Evolutionary conservation across 2,113 vertebrate genomes (phyloP).

Genomic region (Callocephalon fimbriatum): DNA sequence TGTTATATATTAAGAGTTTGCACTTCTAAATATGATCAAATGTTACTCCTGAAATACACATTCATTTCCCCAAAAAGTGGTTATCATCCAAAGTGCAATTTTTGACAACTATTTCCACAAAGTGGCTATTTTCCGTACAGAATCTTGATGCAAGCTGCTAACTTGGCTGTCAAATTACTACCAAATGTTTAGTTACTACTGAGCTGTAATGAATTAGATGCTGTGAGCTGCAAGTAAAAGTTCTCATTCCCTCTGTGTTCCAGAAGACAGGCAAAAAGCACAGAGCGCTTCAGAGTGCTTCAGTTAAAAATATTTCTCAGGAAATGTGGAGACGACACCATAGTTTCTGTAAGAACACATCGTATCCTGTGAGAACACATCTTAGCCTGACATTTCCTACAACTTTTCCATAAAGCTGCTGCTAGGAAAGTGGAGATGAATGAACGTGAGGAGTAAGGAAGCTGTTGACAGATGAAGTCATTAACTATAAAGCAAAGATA

Average conservation of each 20-base stretch:
- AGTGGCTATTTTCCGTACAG: background rate
- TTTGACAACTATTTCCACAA: background rate
- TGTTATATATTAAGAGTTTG: background rate
- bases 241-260: background rate
- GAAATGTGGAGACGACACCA: background rate
- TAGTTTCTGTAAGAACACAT: background rate
- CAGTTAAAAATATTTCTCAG: background rate
- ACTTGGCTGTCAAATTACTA: background rate
- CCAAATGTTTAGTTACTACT: background rate
- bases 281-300: background rate
- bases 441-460: background rate
- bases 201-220: background rate
- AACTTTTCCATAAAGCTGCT: background rate
- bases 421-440: background rate
- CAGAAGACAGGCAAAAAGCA: background rate
- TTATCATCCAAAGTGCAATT: background rate
- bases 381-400: background rate
- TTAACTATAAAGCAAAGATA: background rate
- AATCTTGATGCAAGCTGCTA: background rate
- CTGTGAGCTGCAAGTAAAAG: background rate
- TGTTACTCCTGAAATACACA: background rate
- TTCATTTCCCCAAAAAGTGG: background rate
- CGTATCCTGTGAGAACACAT: background rate
- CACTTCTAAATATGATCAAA: background rate
- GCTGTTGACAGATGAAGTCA: background rate